A percentile compares a stretch with the other conserved stretches of the same genome.
phyloP scores from a whole-genome alignment of 2,888 invertebrate species.

The Auanema sp. region DNA sequence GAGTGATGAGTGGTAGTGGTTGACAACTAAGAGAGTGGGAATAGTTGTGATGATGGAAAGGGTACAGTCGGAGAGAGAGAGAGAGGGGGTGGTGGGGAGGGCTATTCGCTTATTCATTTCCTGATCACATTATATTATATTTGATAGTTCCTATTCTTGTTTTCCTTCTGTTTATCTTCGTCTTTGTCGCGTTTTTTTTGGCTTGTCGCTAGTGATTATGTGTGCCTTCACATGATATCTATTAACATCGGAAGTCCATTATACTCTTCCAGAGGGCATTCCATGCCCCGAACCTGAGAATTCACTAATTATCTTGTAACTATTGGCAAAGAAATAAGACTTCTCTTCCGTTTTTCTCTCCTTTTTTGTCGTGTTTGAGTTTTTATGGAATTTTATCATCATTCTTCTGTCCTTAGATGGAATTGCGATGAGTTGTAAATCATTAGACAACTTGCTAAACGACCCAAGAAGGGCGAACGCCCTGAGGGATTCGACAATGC shows the following conservation, averaged over 20 bases:
- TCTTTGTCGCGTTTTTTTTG: background rate
- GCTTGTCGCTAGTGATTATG: background rate
- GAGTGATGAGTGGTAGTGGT: too few species aligned
- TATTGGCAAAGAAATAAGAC: slow-evolving; percentile 3
- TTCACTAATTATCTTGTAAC: background rate
- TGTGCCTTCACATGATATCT: background rate
- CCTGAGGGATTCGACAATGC: background rate
- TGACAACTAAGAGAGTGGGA: too few species aligned
- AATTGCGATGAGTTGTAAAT: too few species aligned
- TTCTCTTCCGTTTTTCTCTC: background rate
- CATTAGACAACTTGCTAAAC: slow-evolving; percentile 4
- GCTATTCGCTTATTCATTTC: too few species aligned
- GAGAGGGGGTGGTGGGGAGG: background rate
- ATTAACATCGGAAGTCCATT: background rate
- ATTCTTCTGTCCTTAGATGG: too few species aligned
- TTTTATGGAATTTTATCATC: background rate
- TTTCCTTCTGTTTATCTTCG: background rate
- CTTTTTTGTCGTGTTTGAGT: background rate
- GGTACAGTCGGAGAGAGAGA: slow-evolving; percentile 5
- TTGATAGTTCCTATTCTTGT: slow-evolving; percentile 1
- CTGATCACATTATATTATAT: too few species aligned
- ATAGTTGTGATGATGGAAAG: slow-evolving; percentile 4
- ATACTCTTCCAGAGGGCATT: background rate
- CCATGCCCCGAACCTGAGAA: background rate
- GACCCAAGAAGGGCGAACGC: slow-evolving; percentile 16